phyloP scores from a whole-genome alignment of 2,888 invertebrate species.

The Noctua pronuba region DNA sequence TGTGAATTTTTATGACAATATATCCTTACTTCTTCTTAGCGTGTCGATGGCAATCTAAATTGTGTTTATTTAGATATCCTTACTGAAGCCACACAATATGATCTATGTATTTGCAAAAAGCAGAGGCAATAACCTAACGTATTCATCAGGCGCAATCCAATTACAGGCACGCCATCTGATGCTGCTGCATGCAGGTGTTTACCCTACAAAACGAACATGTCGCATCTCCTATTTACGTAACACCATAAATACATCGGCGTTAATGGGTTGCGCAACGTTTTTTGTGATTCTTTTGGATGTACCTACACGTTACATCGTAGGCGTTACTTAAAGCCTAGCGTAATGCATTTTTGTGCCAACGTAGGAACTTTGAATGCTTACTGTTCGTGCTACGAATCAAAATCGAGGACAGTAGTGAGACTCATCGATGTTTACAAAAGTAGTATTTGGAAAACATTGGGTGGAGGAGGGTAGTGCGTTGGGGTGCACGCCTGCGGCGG shows the following conservation, averaged over 20 bases:
- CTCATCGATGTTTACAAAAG: slow-evolving; percentile 44
- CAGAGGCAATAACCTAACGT: slow-evolving; percentile 34
- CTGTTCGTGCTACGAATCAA: slow-evolving; percentile 3
- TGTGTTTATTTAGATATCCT: too few relatives aligned
- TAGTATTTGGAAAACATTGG: slow-evolving; percentile 50
- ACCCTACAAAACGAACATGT: slow-evolving; percentile 40
- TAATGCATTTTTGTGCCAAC: slow-evolving; percentile 15
- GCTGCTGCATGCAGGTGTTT: slow-evolving; percentile 30
- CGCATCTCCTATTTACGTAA: slow-evolving; percentile 56
- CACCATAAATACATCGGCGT: slow-evolving; percentile 34
- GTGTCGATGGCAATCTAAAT: too few relatives aligned
- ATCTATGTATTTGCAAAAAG: slow-evolving; percentile 6
- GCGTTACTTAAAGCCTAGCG: slow-evolving; percentile 22
- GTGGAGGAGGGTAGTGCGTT: slow-evolving; percentile 67
- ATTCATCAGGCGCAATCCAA: slow-evolving; percentile 23
- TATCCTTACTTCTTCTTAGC: slow-evolving; percentile 8
- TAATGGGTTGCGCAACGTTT: slow-evolving; percentile 55
- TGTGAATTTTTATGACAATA: slow-evolving; percentile 44
- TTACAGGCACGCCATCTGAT: slow-evolving; percentile 31
- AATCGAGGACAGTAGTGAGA: slow-evolving; percentile 21
- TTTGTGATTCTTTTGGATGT: slow-evolving; percentile 44
- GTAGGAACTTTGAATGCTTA: not conserved
- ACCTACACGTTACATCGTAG: slow-evolving; percentile 31
- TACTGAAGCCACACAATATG: slow-evolving; percentile 12
- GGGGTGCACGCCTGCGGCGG: slow-evolving; percentile 70